These are phyloP conservation scores for Ptilodon capucinus DNA, from an alignment of 2,888 invertebrate genomes.

Conservation along the genomic window DNA sequence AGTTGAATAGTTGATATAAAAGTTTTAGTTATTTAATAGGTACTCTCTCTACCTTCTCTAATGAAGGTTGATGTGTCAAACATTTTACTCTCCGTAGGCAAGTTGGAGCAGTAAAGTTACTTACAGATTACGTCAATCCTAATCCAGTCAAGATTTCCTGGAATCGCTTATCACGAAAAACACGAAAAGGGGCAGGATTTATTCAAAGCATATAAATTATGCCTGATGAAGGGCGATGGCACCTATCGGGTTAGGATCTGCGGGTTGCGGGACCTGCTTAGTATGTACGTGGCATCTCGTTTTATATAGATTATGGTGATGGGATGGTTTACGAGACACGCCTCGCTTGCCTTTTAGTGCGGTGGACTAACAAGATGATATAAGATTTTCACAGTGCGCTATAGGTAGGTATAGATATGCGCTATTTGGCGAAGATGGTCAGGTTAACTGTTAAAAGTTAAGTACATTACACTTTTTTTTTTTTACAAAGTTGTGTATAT, in stretches of 20 bases:
- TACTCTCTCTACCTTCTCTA: not conserved
- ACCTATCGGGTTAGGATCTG: not conserved
- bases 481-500: too few relatives aligned
- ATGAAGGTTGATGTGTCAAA: not conserved
- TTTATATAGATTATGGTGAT: not conserved
- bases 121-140: not conserved
- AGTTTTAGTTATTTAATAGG: too few relatives aligned
- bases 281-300: not conserved
- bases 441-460: too few relatives aligned
- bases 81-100: not conserved
- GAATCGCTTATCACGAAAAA: not conserved
- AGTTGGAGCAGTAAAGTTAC: too few relatives aligned
- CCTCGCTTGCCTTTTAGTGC: not conserved
- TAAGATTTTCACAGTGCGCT: not conserved
- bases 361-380: not conserved
- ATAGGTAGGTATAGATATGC: too few relatives aligned
- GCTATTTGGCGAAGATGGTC: too few relatives aligned
- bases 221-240: not conserved
- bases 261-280: not conserved
- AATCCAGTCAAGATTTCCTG: not conserved
- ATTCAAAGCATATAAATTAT: conserved; percentile 1
- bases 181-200: not conserved
- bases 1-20: too few relatives aligned
- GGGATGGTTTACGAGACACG: not conserved
- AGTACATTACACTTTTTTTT: too few relatives aligned